A percentile compares a stretch with the other conserved stretches of the same genome.
phyloP scores from a whole-genome alignment of 2,888 invertebrate genomes.

The Amiota mariae region DNA sequence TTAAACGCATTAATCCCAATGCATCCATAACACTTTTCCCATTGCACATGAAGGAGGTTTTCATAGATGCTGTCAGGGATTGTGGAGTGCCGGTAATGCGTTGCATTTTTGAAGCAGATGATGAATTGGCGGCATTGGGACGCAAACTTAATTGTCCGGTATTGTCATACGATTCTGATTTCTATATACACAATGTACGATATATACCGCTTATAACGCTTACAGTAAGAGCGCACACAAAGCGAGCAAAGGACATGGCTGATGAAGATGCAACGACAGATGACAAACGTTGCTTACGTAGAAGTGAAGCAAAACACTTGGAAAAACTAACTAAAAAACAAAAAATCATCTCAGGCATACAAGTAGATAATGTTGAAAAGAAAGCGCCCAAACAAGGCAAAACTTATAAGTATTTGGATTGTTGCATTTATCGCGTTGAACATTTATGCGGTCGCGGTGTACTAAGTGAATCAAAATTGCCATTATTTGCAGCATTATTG shows the following conservation, averaged over 20 bases:
- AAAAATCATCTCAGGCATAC: conserved; percentile 56
- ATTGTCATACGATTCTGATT: conserved; percentile 94
- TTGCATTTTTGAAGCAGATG: conserved; percentile 92
- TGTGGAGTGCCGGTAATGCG: conserved; percentile 80
- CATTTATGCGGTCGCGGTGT: conserved; percentile 80
- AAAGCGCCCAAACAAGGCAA: conserved; percentile 41
- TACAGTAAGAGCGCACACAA: conserved; percentile 74
- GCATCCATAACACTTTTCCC: conserved; percentile 82
- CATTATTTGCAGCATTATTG: conserved; percentile 85
- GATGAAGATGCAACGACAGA: conserved; percentile 36
- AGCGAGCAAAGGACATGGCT: conserved; percentile 44
- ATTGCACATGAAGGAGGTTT: conserved; percentile 82
- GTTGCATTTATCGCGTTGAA: conserved; percentile 83
- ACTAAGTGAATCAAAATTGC: conserved; percentile 80
- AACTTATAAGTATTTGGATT: conserved; percentile 74
- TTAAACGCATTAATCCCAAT: conserved; percentile 76
- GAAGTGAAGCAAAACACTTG: conserved; percentile 64
- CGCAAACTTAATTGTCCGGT: conserved; percentile 87
- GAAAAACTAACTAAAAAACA: conserved; percentile 66
- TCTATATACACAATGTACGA: conserved; percentile 88
- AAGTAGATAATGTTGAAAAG: conserved; percentile 48
- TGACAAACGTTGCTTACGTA: conserved; percentile 44
- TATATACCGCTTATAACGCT: conserved; percentile 86
- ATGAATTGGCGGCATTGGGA: conserved; percentile 88
- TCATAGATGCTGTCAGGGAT: conserved; percentile 80